Conservation (phyloP, 2,113 vertebrate genomes). For the Phocoena sinus region DNA sequence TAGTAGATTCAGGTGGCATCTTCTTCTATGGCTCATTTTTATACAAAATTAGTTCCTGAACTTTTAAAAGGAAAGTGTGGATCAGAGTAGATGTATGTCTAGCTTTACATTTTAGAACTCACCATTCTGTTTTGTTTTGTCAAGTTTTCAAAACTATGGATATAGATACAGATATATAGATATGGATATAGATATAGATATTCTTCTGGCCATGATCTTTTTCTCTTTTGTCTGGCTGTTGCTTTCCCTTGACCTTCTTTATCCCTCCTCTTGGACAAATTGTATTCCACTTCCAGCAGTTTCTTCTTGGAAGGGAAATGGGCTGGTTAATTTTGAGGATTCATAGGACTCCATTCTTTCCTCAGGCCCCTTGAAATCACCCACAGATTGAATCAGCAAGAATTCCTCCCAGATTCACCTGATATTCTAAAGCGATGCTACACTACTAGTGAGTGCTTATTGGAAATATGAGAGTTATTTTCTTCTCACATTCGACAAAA, state of each 20-base stretch:
- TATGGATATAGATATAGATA: neutral
- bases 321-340: neutral
- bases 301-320: neutral
- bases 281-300: neutral
- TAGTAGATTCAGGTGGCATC: neutral
- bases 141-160: neutral
- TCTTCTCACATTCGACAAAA: neutral
- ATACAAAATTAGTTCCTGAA: neutral
- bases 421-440: neutral
- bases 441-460: neutral
- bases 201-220: neutral
- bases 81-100: neutral
- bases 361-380: neutral
- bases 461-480: neutral
- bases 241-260: neutral
- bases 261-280: neutral
- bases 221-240: neutral
- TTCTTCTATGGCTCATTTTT: neutral
- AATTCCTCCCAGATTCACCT: neutral
- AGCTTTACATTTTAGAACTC: neutral
- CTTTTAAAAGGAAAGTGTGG: neutral
- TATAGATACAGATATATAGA: neutral
- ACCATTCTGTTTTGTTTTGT: neutral
- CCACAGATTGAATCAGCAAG: neutral
- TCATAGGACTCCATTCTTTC: neutral